phyloP scores from a whole-genome alignment of 2,888 invertebrate species.

The Ophioninae sp. region DNA sequence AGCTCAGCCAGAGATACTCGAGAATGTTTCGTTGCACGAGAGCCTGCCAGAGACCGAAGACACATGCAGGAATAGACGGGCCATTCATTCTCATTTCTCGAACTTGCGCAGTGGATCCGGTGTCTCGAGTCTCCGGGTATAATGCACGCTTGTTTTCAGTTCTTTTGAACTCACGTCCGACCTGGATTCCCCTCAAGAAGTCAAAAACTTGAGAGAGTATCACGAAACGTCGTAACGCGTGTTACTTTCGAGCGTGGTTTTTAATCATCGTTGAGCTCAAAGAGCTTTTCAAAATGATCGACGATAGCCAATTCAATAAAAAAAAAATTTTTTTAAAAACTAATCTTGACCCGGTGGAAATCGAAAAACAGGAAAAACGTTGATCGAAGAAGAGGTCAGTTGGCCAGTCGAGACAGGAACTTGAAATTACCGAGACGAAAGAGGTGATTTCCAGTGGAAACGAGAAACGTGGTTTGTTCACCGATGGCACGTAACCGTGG shows the following conservation, averaged over 20 bases:
- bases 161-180: background rate
- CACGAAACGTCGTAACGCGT: background rate
- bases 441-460: background rate
- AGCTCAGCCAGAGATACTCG: constrained; percentile 32
- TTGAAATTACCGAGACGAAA: background rate
- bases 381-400: too few species aligned
- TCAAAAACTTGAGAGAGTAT: background rate
- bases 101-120: constrained; percentile 13
- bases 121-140: constrained; percentile 14
- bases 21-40: constrained; percentile 34
- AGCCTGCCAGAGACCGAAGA: constrained; percentile 2
- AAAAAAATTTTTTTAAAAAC: too few species aligned
- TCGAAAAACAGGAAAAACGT: too few species aligned
- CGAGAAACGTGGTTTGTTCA: constrained; percentile 4
- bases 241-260: too few species aligned
- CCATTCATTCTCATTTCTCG: constrained; percentile 37
- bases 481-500: constrained; percentile 18
- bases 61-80: constrained; percentile 14
- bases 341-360: too few species aligned
- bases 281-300: too few species aligned
- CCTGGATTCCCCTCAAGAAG: background rate
- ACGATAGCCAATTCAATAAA: too few species aligned
- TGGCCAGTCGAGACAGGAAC: background rate
- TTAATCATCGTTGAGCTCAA: too few species aligned
- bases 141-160: constrained; percentile 22